Percentiles rank a stretch among this genome's conserved stretches.
These are phyloP conservation scores for Micrasema minimum DNA, from an alignment of 1,140 invertebrate genomes.

Conservation along the genomic window DNA sequence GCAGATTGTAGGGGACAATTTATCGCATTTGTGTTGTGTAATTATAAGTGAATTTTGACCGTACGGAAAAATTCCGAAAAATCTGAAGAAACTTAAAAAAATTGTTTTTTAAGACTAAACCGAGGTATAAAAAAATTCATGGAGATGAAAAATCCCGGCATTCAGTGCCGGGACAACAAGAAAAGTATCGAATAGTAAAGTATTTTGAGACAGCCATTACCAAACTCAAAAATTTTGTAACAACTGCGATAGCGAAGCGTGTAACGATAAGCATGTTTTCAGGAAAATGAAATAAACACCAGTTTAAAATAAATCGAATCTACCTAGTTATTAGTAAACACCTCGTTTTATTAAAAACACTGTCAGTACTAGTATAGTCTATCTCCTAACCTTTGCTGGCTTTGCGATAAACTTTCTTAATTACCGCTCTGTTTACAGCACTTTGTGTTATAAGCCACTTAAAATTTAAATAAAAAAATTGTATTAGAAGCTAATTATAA, in stretches of 20 bases:
- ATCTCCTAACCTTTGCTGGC: conserved; percentile 14
- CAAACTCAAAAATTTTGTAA: not conserved
- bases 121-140: conserved; percentile 12
- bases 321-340: not conserved
- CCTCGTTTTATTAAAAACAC: not conserved
- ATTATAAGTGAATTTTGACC: not conserved
- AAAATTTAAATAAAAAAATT: not conserved
- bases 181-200: not conserved
- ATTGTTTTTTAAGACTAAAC: not conserved
- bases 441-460: not conserved
- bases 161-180: not conserved
- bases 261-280: not conserved
- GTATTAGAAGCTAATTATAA: not conserved
- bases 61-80: not conserved
- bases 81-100: conserved; percentile 6
- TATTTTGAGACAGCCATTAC: not conserved
- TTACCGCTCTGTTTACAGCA: not conserved
- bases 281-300: not conserved
- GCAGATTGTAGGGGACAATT: conserved; percentile 2
- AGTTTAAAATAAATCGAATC: not conserved
- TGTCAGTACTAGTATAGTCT: not conserved
- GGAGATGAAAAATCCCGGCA: conserved; percentile 20
- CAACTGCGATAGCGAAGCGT: not conserved
- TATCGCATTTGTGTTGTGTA: not conserved
- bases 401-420: conserved; percentile 7